Evolutionary conservation across 2,888 invertebrate species (phyloP).

Genomic region (Drosophila flavopinicola): DNA sequence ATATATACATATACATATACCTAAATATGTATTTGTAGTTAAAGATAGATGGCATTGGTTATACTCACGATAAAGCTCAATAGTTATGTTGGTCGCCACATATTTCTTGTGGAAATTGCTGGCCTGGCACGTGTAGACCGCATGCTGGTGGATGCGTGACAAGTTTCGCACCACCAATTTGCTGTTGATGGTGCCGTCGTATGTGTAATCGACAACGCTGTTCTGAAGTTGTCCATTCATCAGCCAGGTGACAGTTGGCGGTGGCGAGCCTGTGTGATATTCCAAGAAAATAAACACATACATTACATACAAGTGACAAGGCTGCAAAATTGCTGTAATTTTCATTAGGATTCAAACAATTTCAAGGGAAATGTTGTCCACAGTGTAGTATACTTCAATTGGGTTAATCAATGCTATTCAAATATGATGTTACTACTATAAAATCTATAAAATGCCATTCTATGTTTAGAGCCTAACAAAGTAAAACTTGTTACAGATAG

Average conservation of each 20-base stretch:
- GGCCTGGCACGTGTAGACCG: slow-evolving; percentile 91
- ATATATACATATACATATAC: too few species aligned
- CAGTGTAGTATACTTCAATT: too few species aligned
- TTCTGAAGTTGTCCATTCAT: slow-evolving; percentile 86
- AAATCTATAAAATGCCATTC: too few species aligned
- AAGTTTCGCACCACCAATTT: slow-evolving; percentile 87
- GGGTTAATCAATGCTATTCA: not conserved
- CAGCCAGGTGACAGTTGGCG: slow-evolving; percentile 91
- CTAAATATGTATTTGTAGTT: not conserved
- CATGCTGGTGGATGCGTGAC: slow-evolving; percentile 89
- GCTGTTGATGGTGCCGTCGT: slow-evolving; percentile 86
- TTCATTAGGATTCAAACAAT: not conserved
- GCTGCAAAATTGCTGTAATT: slow-evolving; percentile 20
- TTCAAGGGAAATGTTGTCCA: too few species aligned
- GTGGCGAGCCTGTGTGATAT: slow-evolving; percentile 87
- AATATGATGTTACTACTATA: too few species aligned
- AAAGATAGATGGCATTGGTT: not conserved
- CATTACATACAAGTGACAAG: slow-evolving; percentile 7
- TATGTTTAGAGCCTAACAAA: too few species aligned
- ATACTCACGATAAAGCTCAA: slow-evolving; percentile 91
- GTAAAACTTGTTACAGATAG: too few species aligned
- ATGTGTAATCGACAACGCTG: slow-evolving; percentile 84
- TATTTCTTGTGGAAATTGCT: slow-evolving; percentile 88
- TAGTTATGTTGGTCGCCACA: slow-evolving; percentile 88
- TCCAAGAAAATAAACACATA: not conserved